Base-by-base conservation (phyloP, 2,113 vertebrate species). In the Sander lucioperca region DNA sequence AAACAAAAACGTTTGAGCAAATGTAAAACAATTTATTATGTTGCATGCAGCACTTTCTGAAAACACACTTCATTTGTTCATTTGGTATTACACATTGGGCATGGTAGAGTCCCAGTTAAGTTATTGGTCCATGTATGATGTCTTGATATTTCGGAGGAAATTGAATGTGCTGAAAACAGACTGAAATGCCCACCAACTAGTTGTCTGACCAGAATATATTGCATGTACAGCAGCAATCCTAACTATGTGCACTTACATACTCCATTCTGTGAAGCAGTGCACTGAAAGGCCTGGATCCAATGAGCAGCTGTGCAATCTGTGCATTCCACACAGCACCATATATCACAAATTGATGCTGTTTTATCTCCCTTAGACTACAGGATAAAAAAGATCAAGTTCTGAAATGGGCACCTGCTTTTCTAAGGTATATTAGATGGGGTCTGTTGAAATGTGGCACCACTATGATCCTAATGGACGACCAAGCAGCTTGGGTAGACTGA, bases 361-460 rank as follows among this genome's bases (percentile, higher is more conserved):
- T 74, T 33, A 43, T 67, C 21, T 62, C 27, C 3, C 16, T 5
- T n/a, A 39, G 54, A 30, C 19, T 48, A 27, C 48, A 75, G 30
- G 30, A n/a, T 43, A 14, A 15, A 30, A 47, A 56, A 73, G 7
- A 54, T 53, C 75, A 39, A 33, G 7, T 61, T 79, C 3, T 36
- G 12, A 61, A 58, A 18, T 15, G 36, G 45, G 33, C 50, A 67
- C 68, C 45, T 58, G 56, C 51, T 84, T 71, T 78, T 64, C 25
- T 68, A 65, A 23, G 47, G 12, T 11, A 10, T 69, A 70, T 74
- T 62, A 63, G 27, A 70, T 77, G 48, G 27, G 71, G 54, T 77
- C 11, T 66, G 39, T 77, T 66, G 43, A 63, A 78, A 81, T 56
- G 69, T 72, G 51, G 61, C 64, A 27, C 30, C n/a, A 39, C 72